Evolutionary conservation across 1,140 invertebrate species (phyloP).

Genomic region (Heliconius congener): DNA sequence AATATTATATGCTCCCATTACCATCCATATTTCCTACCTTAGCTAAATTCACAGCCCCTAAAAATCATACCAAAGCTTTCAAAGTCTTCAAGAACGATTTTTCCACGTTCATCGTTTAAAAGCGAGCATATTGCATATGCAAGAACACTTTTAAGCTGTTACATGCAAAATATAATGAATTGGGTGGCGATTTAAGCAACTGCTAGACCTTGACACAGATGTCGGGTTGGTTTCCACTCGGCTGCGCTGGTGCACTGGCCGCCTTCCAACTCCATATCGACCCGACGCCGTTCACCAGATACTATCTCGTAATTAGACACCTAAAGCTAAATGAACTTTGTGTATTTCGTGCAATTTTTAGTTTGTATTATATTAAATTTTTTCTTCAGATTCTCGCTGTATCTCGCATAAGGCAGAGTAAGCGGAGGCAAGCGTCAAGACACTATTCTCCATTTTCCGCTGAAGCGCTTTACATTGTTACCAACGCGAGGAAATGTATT

Average conservation of each 20-base stretch:
- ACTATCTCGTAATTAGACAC: conserved; percentile 38
- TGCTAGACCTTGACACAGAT: conserved; percentile 40
- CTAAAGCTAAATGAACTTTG: conserved; percentile 20
- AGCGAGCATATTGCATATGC: not conserved
- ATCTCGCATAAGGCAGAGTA: too few species aligned
- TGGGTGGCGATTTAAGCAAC: conserved; percentile 25
- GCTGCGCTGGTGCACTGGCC: conserved; percentile 40
- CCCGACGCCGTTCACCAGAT: conserved; percentile 26
- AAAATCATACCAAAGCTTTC: not conserved
- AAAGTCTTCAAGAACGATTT: not conserved
- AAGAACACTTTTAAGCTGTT: conserved; percentile 1
- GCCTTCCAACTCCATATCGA: conserved; percentile 45
- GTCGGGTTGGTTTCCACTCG: conserved; percentile 38
- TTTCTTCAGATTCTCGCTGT: not conserved
- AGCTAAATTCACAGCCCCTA: not conserved
- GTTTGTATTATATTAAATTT: not conserved
- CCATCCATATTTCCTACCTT: not conserved
- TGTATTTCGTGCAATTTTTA: not conserved
- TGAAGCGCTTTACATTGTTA: too few species aligned
- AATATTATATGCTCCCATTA: too few species aligned
- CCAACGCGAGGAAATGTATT: too few species aligned
- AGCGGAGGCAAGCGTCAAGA: too few species aligned
- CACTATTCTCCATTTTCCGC: too few species aligned
- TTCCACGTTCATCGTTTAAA: not conserved
- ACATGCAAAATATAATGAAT: conserved; percentile 27